Percentiles rank a stretch among this genome's conserved stretches.
Evolutionary conservation across 2,113 vertebrate species (phyloP).

Genomic region (Suncus etruscus): DNA sequence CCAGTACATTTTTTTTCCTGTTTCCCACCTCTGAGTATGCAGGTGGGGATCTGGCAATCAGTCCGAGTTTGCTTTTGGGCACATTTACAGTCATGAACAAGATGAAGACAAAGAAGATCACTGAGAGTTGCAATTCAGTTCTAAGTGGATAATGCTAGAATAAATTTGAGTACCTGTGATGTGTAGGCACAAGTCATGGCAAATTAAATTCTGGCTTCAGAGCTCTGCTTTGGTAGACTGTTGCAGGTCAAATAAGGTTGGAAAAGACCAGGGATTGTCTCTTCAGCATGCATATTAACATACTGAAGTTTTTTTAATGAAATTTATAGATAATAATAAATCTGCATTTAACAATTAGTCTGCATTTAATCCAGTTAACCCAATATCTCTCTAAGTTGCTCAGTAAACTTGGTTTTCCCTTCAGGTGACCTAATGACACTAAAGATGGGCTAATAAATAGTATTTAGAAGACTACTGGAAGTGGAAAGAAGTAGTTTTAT

Average conservation of each 20-base stretch:
- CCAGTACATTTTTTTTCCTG: conserved; percentile 29
- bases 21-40: conserved; percentile 55
- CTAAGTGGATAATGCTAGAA: conserved; percentile 29
- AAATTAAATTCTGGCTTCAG: conserved; percentile 26
- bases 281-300: neutral
- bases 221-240: neutral
- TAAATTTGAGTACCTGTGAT: neutral
- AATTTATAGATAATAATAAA: neutral
- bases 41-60: conserved; percentile 70
- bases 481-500: conserved; percentile 16
- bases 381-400: conserved; percentile 2
- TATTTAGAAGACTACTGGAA: neutral
- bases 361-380: conserved; percentile 21
- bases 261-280: neutral
- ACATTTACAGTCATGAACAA: conserved; percentile 60
- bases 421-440: neutral
- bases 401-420: neutral
- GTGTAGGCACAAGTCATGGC: neutral
- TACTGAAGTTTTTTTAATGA: neutral
- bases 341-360: neutral
- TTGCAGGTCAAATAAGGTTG: conserved; percentile 46
- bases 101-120: conserved; percentile 63
- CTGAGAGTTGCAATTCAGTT: conserved; percentile 41
- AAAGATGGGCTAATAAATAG: neutral
- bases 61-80: conserved; percentile 68